These are phyloP conservation scores for Ceyx margarethae DNA, from an alignment of 2,113 vertebrate species.

Conservation along the genomic window DNA sequence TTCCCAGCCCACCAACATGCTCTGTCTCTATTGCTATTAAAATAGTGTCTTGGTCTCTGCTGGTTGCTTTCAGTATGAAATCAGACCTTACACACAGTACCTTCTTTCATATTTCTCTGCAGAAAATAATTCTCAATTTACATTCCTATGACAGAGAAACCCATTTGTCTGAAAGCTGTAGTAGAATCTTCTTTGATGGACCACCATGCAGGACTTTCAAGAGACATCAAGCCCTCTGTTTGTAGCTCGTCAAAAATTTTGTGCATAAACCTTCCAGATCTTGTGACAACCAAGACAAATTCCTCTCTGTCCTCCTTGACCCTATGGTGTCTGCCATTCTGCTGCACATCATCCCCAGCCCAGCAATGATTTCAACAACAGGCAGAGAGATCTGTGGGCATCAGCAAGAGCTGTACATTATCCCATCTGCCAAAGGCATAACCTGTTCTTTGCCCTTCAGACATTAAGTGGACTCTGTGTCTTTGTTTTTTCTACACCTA, in stretches of 20 bases:
- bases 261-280: neutral
- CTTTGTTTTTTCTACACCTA: neutral
- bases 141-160: neutral
- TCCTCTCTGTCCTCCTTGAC: neutral
- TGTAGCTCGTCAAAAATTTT: neutral
- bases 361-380: neutral
- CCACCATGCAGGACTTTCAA: neutral
- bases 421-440: neutral
- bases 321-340: neutral
- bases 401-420: neutral
- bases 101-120: neutral
- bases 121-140: neutral
- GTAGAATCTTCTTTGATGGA: neutral
- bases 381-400: neutral
- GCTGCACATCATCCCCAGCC: neutral
- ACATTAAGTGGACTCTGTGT: neutral
- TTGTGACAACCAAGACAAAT: neutral
- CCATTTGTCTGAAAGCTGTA: neutral
- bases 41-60: neutral
- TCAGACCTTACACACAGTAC: neutral
- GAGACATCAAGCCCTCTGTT: neutral
- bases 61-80: neutral
- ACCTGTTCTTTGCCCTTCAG: neutral
- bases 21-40: neutral
- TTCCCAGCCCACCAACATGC: neutral